These are phyloP conservation scores for Dryas iulia DNA, from an alignment of 1,140 invertebrate genomes.

Conservation along the genomic window DNA sequence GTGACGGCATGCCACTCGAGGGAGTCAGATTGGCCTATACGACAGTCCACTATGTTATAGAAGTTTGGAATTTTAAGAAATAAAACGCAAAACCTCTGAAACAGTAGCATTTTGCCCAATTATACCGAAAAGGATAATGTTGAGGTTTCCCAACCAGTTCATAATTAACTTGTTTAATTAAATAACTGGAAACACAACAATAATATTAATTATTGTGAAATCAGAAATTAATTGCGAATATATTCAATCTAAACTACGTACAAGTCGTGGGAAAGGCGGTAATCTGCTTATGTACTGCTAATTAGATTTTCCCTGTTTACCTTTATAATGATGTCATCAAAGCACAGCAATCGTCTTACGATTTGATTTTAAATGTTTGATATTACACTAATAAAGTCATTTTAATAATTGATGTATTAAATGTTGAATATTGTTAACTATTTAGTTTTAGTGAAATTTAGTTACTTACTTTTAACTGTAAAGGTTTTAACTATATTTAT, in stretches of 20 bases:
- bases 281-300: constrained; percentile 58
- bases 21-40: constrained; percentile 66
- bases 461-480: too few relatives aligned
- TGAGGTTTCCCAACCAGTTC: background rate
- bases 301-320: constrained; percentile 59
- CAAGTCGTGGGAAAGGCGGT: constrained; percentile 38
- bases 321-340: constrained; percentile 58
- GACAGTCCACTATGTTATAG: constrained; percentile 55
- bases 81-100: background rate
- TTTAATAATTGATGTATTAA: too few relatives aligned
- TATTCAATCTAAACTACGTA: constrained; percentile 41
- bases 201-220: constrained; percentile 14
- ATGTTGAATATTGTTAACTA: too few relatives aligned
- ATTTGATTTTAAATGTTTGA: too few relatives aligned
- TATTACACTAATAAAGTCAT: too few relatives aligned
- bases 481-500: too few relatives aligned
- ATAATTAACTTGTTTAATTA: background rate
- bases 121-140: background rate
- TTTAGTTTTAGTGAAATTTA: too few relatives aligned
- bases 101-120: background rate
- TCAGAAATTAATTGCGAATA: constrained; percentile 39
- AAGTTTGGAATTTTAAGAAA: background rate
- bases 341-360: constrained; percentile 20
- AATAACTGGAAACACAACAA: background rate
- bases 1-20: constrained; percentile 70